Percentiles rank a stretch among this genome's conserved stretches.
Conservation (phyloP, 2,113 vertebrate species). For the Neomonachus schauinslandi region DNA sequence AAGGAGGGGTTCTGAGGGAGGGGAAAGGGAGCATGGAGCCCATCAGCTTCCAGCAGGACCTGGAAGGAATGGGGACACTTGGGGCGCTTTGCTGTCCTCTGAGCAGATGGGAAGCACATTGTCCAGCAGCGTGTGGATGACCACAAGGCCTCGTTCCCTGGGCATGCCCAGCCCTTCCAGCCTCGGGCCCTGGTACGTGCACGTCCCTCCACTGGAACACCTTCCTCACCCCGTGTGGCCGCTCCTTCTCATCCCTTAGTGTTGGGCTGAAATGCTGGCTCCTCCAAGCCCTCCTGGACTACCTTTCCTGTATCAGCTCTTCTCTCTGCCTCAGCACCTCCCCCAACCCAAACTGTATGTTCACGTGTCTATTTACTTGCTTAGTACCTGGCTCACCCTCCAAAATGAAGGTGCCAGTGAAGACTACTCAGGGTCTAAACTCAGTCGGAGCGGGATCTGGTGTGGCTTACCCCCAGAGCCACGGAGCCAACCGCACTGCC, state of each 20-base stretch:
- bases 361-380: background rate
- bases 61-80: accelerated
- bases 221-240: background rate
- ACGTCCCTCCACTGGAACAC: background rate
- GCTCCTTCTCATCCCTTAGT: background rate
- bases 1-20: background rate
- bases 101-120: background rate
- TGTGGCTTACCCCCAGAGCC: background rate
- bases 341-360: background rate
- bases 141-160: background rate
- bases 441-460: no score
- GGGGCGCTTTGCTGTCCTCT: background rate
- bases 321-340: background rate
- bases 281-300: background rate
- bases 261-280: background rate
- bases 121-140: accelerated
- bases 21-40: background rate
- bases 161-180: background rate
- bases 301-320: background rate
- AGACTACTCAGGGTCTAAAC: background rate
- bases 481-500: background rate
- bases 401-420: background rate
- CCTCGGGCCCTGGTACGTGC: background rate
- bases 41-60: background rate
- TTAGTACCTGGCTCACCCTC: background rate